Base-by-base conservation (phyloP, 2,888 invertebrate species). In the Agrypnus murinus region DNA sequence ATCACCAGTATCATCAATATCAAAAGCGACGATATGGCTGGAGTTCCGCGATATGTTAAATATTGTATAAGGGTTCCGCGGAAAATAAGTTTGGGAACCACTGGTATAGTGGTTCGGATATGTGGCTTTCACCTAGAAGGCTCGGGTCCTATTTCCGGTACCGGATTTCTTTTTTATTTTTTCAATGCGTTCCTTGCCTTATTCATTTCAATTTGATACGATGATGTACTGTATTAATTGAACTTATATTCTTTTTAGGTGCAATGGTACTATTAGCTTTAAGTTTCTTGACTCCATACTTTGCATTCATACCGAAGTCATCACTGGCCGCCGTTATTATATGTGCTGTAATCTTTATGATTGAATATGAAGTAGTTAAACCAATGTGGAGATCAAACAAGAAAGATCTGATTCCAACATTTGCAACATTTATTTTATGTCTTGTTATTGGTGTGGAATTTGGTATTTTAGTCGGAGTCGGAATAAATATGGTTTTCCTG, bases 341-440 rank as follows among this genome's bases (percentile, higher is more conserved):
- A 75, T 94, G 95, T 82, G 97, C 98, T 76, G 97, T 98, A 72
- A 92, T 97, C 83, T 95, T 95, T 86, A 96, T 96, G 96, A 95
- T 96, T 80, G 96, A 96, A 85, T 95, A 95, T 83, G 94, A 95
- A 87, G 93, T 94, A 53, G 91, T 95, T 0, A 93, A 93, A 78
- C 93, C 95, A 0, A 92, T 95, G 90, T 95, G 95, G 95, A 90
- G 91, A 10, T 94, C 94, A 0, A 92, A 92, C 72, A 91, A 93
- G 74, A 90, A 91, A 76, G 96, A 96, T 75, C 87, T 95, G 74
- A 89, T 94, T 2, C 94, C 96, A 0, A 93, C 95, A 71, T 89
- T 92, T 72, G 92, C 94, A 0, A 97, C 97, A 0, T 96, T 97
- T 84, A 86, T 94, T 0, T 85, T 93, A 17, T 97, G 96, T 74